phyloP scores from a whole-genome alignment of 1,140 invertebrate genomes.

The Microplitis demolitor region DNA sequence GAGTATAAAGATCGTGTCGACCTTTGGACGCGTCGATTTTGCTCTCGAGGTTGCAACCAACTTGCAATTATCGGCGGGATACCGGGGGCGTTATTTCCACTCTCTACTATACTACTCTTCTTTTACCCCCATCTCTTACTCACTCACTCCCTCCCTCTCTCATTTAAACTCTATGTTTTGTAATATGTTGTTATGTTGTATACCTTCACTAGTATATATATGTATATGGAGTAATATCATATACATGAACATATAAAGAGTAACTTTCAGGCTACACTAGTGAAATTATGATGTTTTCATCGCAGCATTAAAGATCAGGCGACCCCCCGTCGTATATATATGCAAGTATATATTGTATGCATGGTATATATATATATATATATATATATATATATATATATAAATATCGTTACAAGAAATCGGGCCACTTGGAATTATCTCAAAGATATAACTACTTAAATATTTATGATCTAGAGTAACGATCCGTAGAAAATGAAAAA shows the following conservation, averaged over 20 bases:
- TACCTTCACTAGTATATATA: too few species aligned
- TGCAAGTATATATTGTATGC: too few species aligned
- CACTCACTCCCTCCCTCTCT: too few species aligned
- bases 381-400: background rate
- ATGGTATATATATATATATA: background rate
- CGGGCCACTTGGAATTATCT: background rate
- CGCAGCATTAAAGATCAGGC: background rate
- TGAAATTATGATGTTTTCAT: constrained; percentile 2
- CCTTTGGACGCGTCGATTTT: constrained; percentile 6
- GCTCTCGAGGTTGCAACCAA: constrained; percentile 8
- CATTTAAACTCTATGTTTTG: background rate
- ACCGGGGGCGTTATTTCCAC: constrained; percentile 6
- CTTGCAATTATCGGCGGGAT: constrained; percentile 7
- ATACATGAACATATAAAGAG: too few species aligned
- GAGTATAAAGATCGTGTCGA: constrained; percentile 5
- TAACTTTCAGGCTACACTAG: background rate
- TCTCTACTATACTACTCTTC: background rate
- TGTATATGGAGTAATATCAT: too few species aligned
- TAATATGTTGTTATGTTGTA: background rate
- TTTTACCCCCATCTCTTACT: background rate
- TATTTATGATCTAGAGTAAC: too few species aligned
- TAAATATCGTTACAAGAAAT: background rate
- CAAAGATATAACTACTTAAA: too few species aligned
- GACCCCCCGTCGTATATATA: background rate
- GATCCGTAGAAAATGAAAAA: too few species aligned